phyloP scores from a whole-genome alignment of 2,797 vertebrate genomes.

The Gymnoscopelus microlampas region DNA sequence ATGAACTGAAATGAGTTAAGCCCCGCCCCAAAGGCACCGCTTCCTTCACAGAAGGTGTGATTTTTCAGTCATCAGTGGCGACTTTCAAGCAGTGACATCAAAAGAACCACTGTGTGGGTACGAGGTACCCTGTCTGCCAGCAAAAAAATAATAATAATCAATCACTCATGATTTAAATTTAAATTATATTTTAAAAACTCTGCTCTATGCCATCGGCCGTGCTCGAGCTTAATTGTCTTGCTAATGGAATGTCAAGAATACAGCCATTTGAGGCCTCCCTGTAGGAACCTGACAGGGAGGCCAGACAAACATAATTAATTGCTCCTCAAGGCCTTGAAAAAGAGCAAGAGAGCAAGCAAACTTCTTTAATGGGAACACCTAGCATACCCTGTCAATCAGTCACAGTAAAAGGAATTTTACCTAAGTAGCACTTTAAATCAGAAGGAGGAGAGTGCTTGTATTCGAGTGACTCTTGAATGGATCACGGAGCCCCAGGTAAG shows the following conservation, averaged over 20 bases:
- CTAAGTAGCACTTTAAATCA: too few relatives aligned
- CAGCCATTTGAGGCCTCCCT: not conserved
- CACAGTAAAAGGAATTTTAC: too few relatives aligned
- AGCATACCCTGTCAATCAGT: too few relatives aligned
- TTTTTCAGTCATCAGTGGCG: not conserved
- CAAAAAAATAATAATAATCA: not conserved
- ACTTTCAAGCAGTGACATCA: slow-evolving; percentile 20
- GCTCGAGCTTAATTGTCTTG: not conserved
- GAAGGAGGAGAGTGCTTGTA: too few relatives aligned
- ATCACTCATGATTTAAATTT: too few relatives aligned
- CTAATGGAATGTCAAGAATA: not conserved
- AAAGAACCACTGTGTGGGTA: slow-evolving; percentile 15
- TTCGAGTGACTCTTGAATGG: not conserved
- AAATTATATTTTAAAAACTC: not conserved
- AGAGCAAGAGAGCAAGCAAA: too few relatives aligned
- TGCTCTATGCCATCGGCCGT: not conserved
- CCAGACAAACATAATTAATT: not conserved
- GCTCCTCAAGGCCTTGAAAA: not conserved
- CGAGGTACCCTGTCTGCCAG: not conserved
- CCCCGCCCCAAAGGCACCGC: too few relatives aligned
- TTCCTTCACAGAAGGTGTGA: too few relatives aligned
- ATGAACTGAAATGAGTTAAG: too few relatives aligned
- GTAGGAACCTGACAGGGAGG: not conserved
- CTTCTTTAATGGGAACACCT: too few relatives aligned
- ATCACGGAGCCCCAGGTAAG: not conserved